Base-by-base conservation (phyloP, 2,797 vertebrate genomes). In the Mormyrops boulengeri region DNA sequence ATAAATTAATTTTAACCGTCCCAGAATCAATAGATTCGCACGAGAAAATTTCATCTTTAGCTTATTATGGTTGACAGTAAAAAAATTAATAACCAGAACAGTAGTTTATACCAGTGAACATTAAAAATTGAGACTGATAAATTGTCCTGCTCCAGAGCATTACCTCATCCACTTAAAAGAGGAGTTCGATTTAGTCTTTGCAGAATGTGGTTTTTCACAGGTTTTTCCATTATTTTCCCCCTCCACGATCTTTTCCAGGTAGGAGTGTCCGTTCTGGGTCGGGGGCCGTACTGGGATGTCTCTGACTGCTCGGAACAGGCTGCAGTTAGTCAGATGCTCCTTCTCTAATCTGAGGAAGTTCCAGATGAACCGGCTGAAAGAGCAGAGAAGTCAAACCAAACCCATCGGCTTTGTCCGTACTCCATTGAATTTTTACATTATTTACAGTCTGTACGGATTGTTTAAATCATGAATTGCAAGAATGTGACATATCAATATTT, bases 191-290 rank as follows among this genome's bases (percentile, higher is more conserved):
- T 89, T 89, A 30, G 47, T 87, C 50, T 87, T 44, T 55, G 22
- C 60, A 38, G 62, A 73, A 19, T 41, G 44, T 41, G n/a, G 38
- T 84, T 89, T 89, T 57, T 57, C 6, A 47, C 62, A 57, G 26
- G 57, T 47, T 55, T 89, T 52, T 85, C 34, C 55, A 1, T 41
- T 57, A 49, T 85, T 55, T 85, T 89, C 85, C 62, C 77, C 47
- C 95, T 99, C 99, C 98, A 99, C 99, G 97, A 99, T 99, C 95
- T 98, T 98, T 92, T 99, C 99, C 92, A 99, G 95, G 77, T 99
- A 96, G 0, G 98, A 99, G 94, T 99, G 97, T 94, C 99, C 98
- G 0, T 99, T 98, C 0, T 98, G 98, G 0, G 99, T 99, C 77
- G 99, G 95, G 0, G 98, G 98, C 0, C 98, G 97, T 92, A 99